A percentile compares a stretch with the other conserved stretches of the same genome.
phyloP scores from a whole-genome alignment of 2,113 vertebrate genomes.

The Tinamus guttatus region DNA sequence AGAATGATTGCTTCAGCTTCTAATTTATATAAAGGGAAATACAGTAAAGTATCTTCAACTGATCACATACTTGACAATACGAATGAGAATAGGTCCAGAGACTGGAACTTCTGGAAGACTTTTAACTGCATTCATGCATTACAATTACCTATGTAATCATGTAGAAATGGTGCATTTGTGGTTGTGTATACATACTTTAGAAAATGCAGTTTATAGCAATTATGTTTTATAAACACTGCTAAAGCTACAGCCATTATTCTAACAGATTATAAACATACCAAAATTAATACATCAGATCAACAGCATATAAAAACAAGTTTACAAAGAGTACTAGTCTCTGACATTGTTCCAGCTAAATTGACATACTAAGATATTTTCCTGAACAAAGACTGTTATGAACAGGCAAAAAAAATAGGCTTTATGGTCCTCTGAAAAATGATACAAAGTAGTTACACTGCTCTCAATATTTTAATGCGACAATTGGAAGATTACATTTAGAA shows the following conservation, averaged over 20 bases:
- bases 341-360: neutral
- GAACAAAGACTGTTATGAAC: neutral
- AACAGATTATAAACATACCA: conserved; percentile 8
- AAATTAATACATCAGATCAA: conserved; percentile 45
- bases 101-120: conserved; percentile 39
- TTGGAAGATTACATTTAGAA: neutral
- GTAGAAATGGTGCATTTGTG: neutral
- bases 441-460: neutral
- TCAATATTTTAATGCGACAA: neutral
- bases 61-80: conserved; percentile 68
- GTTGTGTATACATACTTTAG: conserved; percentile 42
- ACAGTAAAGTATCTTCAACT: conserved; percentile 72
- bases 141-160: conserved; percentile 15
- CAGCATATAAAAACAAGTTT: neutral
- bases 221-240: conserved; percentile 26
- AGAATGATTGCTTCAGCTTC: conserved; percentile 75
- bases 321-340: neutral
- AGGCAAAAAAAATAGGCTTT: neutral
- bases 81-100: conserved; percentile 58
- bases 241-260: conserved; percentile 20
- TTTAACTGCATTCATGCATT: conserved; percentile 48
- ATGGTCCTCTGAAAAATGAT: neutral
- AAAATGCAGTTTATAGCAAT: conserved; percentile 47
- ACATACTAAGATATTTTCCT: neutral
- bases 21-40: conserved; percentile 74